Evolutionary conservation across 2,888 invertebrate genomes (phyloP).

Genomic region (Hirudinaria manillensis): DNA sequence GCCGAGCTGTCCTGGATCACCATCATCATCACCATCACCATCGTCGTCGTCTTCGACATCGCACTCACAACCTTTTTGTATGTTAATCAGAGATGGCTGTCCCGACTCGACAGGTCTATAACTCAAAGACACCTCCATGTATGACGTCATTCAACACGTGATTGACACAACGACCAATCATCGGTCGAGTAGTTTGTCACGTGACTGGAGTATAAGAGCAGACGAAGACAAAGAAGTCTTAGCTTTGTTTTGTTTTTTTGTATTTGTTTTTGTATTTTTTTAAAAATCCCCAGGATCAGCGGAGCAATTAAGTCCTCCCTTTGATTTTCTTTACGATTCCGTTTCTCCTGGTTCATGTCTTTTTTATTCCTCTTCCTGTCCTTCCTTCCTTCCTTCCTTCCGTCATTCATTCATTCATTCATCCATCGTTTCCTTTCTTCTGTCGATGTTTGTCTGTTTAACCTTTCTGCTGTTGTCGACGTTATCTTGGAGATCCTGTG

Average conservation of each 20-base stretch:
- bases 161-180: background rate
- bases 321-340: background rate
- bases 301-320: too few relatives aligned
- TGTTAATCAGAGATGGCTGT: background rate
- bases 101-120: background rate
- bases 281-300: too few relatives aligned
- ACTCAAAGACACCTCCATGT: background rate
- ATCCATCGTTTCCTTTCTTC: background rate
- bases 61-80: background rate
- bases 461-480: background rate
- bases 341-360: background rate
- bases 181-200: too few relatives aligned
- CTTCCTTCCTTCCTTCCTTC: background rate
- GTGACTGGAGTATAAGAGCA: too few relatives aligned
- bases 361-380: background rate
- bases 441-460: background rate
- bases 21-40: constrained; percentile 3
- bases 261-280: too few relatives aligned
- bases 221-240: too few relatives aligned
- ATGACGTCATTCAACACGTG: constrained; percentile 4
- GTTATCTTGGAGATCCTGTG: too few relatives aligned
- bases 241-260: too few relatives aligned
- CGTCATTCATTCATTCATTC: background rate
- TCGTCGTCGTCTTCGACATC: background rate
- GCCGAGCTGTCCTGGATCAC: background rate